Percentiles rank a stretch among this genome's conserved stretches.
These are phyloP conservation scores for Falco novaeseelandiae DNA, from an alignment of 2,797 vertebrate species.

Conservation along the genomic window DNA sequence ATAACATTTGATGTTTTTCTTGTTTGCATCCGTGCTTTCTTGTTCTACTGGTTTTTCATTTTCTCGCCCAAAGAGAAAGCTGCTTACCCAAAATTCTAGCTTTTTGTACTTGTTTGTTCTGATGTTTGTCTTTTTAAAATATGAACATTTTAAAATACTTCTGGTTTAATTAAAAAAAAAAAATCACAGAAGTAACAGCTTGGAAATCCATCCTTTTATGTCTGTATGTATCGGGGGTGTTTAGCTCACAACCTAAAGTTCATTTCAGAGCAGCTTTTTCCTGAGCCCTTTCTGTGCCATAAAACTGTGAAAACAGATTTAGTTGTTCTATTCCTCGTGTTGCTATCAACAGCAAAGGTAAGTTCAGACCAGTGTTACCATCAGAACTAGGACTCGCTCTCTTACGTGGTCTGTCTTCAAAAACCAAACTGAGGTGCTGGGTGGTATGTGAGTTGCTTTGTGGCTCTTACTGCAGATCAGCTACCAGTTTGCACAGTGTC, in stretches of 20 bases:
- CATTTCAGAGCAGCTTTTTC: neutral
- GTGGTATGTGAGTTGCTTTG: neutral
- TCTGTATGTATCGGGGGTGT: rapidly evolving
- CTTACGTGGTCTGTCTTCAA: neutral
- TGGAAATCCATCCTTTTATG: neutral
- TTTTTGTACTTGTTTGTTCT: neutral
- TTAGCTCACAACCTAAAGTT: neutral
- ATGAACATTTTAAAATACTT: neutral
- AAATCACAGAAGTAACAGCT: neutral
- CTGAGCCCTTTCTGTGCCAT: neutral
- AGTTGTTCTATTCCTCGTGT: neutral
- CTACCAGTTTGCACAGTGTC: neutral
- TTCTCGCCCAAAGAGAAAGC: neutral
- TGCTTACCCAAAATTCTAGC: neutral
- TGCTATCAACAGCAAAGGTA: neutral
- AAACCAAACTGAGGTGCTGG: neutral
- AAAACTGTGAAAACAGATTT: neutral
- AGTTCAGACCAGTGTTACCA: too few relatives aligned
- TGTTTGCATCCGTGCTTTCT: neutral
- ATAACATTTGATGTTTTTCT: neutral
- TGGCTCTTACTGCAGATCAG: neutral
- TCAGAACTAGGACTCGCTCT: neutral
- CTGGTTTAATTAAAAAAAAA: neutral
- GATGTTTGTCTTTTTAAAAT: neutral
- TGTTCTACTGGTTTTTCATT: neutral